Percentiles rank a stretch among this genome's conserved stretches.
phyloP scores from a whole-genome alignment of 2,113 vertebrate species.

The Ariopsis seemanni region DNA sequence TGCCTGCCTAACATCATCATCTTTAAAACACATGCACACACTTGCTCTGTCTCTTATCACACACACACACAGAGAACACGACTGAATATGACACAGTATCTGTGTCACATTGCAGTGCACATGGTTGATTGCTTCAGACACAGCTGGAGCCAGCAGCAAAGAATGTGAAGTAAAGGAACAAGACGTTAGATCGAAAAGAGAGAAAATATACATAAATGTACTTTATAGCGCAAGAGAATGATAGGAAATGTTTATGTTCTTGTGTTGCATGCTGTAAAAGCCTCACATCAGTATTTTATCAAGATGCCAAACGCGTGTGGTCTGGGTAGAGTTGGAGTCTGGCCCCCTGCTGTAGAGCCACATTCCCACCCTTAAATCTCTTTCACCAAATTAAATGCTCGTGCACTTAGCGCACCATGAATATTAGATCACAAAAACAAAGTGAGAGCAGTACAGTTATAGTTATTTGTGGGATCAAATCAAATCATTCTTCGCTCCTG shows the following conservation, averaged over 20 bases:
- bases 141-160: conserved; percentile 39
- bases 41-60: conserved; percentile 34
- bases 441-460: background rate
- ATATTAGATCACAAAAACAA: background rate
- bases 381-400: background rate
- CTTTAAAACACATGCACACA: conserved; percentile 19
- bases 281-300: background rate
- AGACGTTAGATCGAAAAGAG: background rate
- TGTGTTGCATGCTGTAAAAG: background rate
- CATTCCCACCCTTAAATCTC: background rate
- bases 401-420: background rate
- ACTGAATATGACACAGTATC: conserved; percentile 38
- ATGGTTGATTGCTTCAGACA: conserved; percentile 61
- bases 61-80: background rate
- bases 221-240: background rate
- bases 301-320: background rate
- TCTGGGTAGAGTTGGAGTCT: background rate
- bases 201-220: background rate
- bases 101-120: conserved; percentile 61
- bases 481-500: background rate
- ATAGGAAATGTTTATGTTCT: background rate
- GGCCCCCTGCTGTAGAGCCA: background rate
- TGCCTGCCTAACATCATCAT: conserved; percentile 45
- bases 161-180: conserved; percentile 47
- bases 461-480: background rate